Evolutionary conservation across 2,113 vertebrate genomes (phyloP), one percentile per base, ranked within the genome.

Genomic region (Aleadryas rufinucha): DNA sequence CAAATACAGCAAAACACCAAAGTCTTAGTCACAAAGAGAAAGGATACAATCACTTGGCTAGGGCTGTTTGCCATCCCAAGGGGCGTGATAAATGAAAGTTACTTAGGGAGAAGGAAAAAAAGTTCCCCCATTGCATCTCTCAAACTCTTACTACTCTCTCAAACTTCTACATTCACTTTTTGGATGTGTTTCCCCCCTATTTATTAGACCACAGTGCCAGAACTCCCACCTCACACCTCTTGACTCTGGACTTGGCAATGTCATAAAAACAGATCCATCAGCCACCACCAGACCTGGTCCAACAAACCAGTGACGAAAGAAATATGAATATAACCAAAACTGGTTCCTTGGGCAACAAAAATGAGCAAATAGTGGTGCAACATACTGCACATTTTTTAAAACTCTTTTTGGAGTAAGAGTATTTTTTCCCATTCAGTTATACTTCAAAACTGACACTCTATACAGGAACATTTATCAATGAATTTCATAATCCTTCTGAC

Each of bases 401-500:
- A 77, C 47, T 78, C 31, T 44, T 84, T 90, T 39, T 91, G 70
- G 81, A 59, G 18, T 54, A 65, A 54, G 39, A n/a, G 33, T 86
- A 16, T 61, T 90, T 95, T 94, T 91, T 59, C 84, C 63, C 75
- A 66, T 93, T 94, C 78, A 77, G 33, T 85, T 95, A 35, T 52
- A 50, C 71, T 86, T 83, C 66, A 69, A 64, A 87, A 85, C 71
- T 95, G 84, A 95, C 82, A 83, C 60, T 72, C 47, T 70, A 44
- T 72, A 52, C 47, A 69, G 90, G 50, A 94, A 90, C 82, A 95
- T 93, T 91, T 96, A 71, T 96, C 95, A 96, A 86, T 88, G 78
- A 88, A 93, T 96, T 95, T 93, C 95, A 90, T 95, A 94, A 95
- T 94, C 75, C 78, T 92, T 95, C 78, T 96, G 93, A 97, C 95